Conservation (phyloP, 2,797 vertebrate species). For the Dallia pectoralis region DNA sequence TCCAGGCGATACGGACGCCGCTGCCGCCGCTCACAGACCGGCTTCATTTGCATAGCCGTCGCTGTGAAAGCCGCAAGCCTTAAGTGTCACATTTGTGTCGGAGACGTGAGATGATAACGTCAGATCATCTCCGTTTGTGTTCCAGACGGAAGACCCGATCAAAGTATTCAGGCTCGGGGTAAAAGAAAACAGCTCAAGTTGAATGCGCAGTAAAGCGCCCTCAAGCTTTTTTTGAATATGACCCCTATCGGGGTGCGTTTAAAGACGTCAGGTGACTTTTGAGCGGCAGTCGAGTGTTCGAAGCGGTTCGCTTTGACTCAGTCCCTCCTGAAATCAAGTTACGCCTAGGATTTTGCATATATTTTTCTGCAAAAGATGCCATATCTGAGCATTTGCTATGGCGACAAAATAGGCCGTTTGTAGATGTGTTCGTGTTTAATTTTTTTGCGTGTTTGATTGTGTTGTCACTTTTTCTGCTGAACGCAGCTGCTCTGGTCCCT, state of each 20-base stretch:
- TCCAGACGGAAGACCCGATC: conserved; percentile 36
- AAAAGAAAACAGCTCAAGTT: conserved; percentile 43
- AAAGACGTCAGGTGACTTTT: conserved; percentile 39
- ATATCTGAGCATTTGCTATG: conserved; percentile 65
- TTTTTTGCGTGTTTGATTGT: conserved; percentile 65
- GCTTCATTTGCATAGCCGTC: conserved; percentile 70
- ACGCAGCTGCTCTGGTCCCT: conserved; percentile 62
- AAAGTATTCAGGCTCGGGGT: conserved; percentile 27
- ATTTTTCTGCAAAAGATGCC: conserved; percentile 72
- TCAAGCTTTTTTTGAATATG: conserved; percentile 43
- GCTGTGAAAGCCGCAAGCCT: conserved; percentile 51
- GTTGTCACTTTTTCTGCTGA: conserved; percentile 63
- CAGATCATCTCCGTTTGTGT: conserved; percentile 53
- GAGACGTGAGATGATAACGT: conserved; percentile 59
- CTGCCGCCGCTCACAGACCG: conserved; percentile 57
- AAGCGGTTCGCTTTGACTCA: conserved; percentile 34
- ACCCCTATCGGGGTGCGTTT: conserved; percentile 22
- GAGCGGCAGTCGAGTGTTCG: conserved; percentile 17
- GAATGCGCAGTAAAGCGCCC: conserved; percentile 2
- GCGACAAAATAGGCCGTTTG: conserved; percentile 52
- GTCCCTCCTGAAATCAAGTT: conserved; percentile 45
- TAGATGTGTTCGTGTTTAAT: conserved; percentile 76
- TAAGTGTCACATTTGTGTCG: conserved; percentile 51
- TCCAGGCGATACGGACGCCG: conserved; percentile 46
- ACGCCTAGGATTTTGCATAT: conserved; percentile 21